A percentile compares a stretch with the other conserved stretches of the same genome.
Evolutionary conservation across 2,888 invertebrate genomes (phyloP).

Genomic region (Alsophila aescularia): DNA sequence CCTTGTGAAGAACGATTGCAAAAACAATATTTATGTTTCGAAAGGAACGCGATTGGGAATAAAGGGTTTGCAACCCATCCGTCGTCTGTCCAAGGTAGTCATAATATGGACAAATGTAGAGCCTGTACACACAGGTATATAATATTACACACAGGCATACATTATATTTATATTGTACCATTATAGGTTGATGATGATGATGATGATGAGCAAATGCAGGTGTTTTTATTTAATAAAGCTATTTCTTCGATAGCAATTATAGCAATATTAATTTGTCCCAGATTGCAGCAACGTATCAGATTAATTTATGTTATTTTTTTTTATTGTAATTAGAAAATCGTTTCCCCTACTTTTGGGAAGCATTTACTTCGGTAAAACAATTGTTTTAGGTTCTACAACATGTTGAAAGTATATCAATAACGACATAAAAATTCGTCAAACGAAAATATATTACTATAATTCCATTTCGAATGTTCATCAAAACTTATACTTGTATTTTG

Average conservation of each 20-base stretch:
- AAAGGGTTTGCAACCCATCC: slow-evolving; percentile 17
- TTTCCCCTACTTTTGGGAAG: no score
- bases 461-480: no score
- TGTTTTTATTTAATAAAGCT: not conserved
- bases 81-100: slow-evolving; percentile 9
- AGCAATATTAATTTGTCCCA: slow-evolving; percentile 7
- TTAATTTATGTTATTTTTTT: no score
- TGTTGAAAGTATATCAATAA: not conserved
- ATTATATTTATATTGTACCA: no score
- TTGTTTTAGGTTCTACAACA: no score
- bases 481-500: slow-evolving; percentile 11
- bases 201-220: slow-evolving; percentile 4
- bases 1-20: slow-evolving; percentile 17
- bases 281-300: no score
- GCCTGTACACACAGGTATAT: not conserved
- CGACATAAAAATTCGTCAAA: slow-evolving; percentile 1
- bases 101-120: not conserved
- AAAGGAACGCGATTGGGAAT: slow-evolving; percentile 10
- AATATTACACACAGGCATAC: no score
- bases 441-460: slow-evolving; percentile 14
- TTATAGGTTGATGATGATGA: no score
- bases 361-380: no score
- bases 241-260: not conserved
- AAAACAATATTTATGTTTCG: slow-evolving; percentile 25
- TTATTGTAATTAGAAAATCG: no score